A percentile compares a stretch with the other conserved stretches of the same genome.
phyloP scores from a whole-genome alignment of 1,140 invertebrate species.

The Apis cerana region DNA sequence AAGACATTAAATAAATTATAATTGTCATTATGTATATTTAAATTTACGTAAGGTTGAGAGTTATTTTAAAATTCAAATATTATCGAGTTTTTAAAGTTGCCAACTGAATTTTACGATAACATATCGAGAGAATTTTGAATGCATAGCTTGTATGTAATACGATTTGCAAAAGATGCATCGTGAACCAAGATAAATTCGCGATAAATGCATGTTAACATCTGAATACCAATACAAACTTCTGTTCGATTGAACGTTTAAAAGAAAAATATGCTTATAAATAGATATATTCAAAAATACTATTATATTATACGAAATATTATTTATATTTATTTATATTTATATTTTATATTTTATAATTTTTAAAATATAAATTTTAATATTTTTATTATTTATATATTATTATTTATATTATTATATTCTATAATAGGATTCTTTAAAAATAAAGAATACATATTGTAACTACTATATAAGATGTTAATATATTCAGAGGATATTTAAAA shows the following conservation, averaged over 20 bases:
- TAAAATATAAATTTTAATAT: neutral
- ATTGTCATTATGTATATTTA: neutral
- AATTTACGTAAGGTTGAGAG: neutral
- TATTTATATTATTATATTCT: no score
- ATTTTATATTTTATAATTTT: neutral
- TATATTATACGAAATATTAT: neutral
- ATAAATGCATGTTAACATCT: constrained; percentile 19
- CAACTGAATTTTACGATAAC: neutral
- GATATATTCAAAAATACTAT: neutral
- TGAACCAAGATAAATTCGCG: constrained; percentile 31
- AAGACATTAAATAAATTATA: neutral
- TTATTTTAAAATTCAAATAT: neutral
- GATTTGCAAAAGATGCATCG: constrained; percentile 26
- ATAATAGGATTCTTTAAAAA: neutral
- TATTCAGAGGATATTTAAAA: no score
- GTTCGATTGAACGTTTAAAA: constrained; percentile 2
- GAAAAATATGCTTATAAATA: neutral
- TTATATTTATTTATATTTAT: neutral
- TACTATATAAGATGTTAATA: no score
- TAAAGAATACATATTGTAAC: no score
- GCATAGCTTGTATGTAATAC: constrained; percentile 19
- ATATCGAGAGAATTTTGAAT: neutral
- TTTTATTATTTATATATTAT: no score
- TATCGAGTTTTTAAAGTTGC: neutral
- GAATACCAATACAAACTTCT: constrained; percentile 19